Evolutionary conservation across 2,797 vertebrate genomes (phyloP), one percentile per base, ranked within the genome.

Genomic region (Coendou prehensilis): DNA sequence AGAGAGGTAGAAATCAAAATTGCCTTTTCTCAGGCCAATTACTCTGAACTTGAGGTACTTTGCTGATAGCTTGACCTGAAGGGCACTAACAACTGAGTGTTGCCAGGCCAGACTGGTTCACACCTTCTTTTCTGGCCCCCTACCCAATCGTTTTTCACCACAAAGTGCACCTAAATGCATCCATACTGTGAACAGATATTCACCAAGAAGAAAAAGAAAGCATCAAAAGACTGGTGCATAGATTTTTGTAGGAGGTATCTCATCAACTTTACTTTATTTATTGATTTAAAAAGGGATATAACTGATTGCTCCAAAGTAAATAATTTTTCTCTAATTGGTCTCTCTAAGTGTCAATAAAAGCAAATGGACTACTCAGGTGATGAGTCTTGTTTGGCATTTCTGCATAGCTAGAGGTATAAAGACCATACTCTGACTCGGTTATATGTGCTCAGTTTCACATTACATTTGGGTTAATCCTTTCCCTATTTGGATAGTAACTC

Each of bases 281-380:
- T 61, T 82, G 54, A 91, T 50, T 86, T 95, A 54, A 89, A 92
- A 69, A 52, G 71, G 9, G 28, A 41, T 78, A 91, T 82, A 87
- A 96, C 18, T 45, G 63, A 75, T 33, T 79, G 50, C 69, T 93
- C n/a, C 91, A 61, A 67, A 89, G 67, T 89, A 91, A 91, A 89
- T 94, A 73, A 79, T 95, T 95, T 94, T 89, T 54, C 50, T 81
- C 75, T 87, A 86, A 79, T 83, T 91, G 67, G 18, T 82, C 18
- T 84, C 30, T 79, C 47, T 50, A 84, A 41, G 18, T 50, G 7
- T 91, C 59, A 82, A 67, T 95, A 83, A 93, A 96, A 96, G 64
- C 47, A 93, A 94, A 96, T 80, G 75, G 61, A 63, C 80, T 26
- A 54, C 63, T 75, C 54, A n/a, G 73, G 59, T 47, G 75, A 89